Percentiles rank a stretch among this genome's conserved stretches.
Evolutionary conservation across 2,888 invertebrate species (phyloP).

Genomic region (Yponomeuta malinellus): DNA sequence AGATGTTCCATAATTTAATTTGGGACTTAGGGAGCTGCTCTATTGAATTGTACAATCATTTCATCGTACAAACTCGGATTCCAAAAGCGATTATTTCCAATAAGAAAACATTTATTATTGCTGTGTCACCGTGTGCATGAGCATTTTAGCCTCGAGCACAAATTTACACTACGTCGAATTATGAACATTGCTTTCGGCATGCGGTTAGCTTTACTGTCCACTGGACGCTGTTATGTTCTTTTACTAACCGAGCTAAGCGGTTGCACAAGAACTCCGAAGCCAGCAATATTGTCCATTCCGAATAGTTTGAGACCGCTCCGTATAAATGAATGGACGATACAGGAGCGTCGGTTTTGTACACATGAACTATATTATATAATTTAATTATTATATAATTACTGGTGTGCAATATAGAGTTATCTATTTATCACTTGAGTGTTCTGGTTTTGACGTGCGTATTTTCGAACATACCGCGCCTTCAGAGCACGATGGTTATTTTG

Average conservation of each 20-base stretch:
- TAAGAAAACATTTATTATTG: constrained; percentile 9
- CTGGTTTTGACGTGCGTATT: no score
- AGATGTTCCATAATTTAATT: constrained; percentile 74
- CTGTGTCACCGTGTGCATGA: not conserved
- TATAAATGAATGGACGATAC: no score
- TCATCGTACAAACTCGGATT: constrained; percentile 41
- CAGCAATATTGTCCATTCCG: constrained; percentile 7
- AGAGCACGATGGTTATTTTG: no score
- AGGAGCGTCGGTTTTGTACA: no score
- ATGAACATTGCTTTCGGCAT: not conserved
- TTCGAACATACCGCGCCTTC: no score
- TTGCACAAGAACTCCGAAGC: not conserved
- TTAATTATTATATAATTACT: no score
- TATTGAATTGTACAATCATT: constrained; percentile 68
- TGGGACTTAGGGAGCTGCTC: constrained; percentile 72
- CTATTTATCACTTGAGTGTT: no score
- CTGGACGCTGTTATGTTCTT: not conserved
- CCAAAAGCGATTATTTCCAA: constrained; percentile 40
- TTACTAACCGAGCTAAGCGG: not conserved
- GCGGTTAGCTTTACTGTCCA: not conserved
- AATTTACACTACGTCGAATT: not conserved
- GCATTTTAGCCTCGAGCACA: not conserved
- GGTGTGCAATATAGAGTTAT: no score
- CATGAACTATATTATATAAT: no score
- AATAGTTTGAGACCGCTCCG: not conserved